Evolutionary conservation across 37 sponge, comb jelly and placozoan species (phyloP), one percentile per base, ranked within the genome.

Genomic region (Ephydatia muelleri): DNA sequence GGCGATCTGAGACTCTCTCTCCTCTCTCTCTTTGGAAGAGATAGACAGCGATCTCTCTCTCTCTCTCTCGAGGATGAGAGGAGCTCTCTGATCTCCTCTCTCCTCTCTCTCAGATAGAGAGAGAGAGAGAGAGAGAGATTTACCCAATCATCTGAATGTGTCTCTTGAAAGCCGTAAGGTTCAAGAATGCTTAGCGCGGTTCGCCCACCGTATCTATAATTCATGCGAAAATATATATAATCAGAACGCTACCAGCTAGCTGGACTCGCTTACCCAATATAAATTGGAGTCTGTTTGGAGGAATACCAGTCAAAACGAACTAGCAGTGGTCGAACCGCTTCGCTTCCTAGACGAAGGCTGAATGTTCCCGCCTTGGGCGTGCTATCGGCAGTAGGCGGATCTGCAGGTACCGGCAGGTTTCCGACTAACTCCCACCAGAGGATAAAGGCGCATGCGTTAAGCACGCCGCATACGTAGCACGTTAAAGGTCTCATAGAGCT

Each of bases 91-190:
- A n/a, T 31, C 72, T 26, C 16, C 68, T 27, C 14, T 69, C 6
- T 34, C 28, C 37, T 36, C 35, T 26, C n/a, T n/a, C n/a, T n/a
- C n/a, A 35, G 3, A 82, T 16, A 25, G 49, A 71, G 0, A 49
- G 29, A 82, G 64, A 73, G 32, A 73, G 34, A 65, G 39, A 76
- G 14, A 8, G 38, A 77, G 30, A 75, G 48, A 79, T 81, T 29
- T 69, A 94, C 94, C 96, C 96, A 96, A 69, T 96, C 93, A 91
- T 96, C 87, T 31, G 89, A 83, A 47, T 85, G 85, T 22, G 96
- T 96, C 43, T 92, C 91, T 66, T 85, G 19, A 49, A 92, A 96
- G 3, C 93, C 93, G 75, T 87, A 92, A 9, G 93, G 93, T 8
- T 43, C 77, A 21, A 96, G 81, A 35, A 96, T 88, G 34, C 88